A percentile compares a stretch with the other conserved stretches of the same genome.
Evolutionary conservation across 2,888 invertebrate genomes (phyloP).

Genomic region (Eurois occulta): DNA sequence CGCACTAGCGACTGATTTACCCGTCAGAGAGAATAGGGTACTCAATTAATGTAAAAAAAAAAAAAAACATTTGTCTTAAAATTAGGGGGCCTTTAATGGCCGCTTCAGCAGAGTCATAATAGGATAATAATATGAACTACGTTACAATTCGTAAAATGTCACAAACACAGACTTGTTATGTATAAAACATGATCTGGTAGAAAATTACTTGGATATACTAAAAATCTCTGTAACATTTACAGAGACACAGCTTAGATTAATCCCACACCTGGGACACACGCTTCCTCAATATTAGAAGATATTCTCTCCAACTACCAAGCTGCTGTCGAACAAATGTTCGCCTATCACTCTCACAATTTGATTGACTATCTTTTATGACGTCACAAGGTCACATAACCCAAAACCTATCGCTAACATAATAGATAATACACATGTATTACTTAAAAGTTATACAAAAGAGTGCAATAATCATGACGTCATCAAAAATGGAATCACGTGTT

Average conservation of each 20-base stretch:
- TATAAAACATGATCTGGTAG: too few relatives aligned
- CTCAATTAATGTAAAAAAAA: neutral
- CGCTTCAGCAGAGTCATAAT: too few relatives aligned
- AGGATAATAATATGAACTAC: too few relatives aligned
- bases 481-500: constrained; percentile 39
- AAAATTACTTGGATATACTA: too few relatives aligned
- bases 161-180: neutral
- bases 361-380: constrained; percentile 19
- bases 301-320: neutral
- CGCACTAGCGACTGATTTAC: too few relatives aligned
- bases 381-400: constrained; percentile 26
- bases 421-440: constrained; percentile 22
- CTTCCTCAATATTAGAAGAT: neutral
- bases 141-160: too few relatives aligned
- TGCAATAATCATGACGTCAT: constrained; percentile 55
- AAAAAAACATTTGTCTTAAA: neutral
- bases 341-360: neutral
- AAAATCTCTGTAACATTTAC: neutral
- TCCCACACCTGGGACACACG: neutral
- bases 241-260: neutral
- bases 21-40: too few relatives aligned
- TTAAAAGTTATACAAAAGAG: constrained; percentile 44
- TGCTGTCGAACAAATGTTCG: neutral
- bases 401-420: constrained; percentile 19
- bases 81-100: too few relatives aligned